phyloP scores from a whole-genome alignment of 2,888 invertebrate species.

The Panopea generosa region DNA sequence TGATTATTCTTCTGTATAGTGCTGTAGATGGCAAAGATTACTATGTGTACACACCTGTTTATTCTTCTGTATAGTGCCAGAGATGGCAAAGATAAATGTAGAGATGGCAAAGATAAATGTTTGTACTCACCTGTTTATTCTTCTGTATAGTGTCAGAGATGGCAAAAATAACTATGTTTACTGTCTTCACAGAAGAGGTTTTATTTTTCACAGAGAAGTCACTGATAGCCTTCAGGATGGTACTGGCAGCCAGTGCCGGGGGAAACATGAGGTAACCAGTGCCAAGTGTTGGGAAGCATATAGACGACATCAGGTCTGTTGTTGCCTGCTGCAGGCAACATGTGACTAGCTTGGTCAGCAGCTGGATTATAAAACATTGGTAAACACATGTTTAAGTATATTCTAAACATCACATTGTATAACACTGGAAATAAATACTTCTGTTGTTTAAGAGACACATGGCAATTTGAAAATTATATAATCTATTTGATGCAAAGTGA shows the following conservation, averaged over 20 bases:
- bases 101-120: too few species aligned
- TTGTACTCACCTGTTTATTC: not conserved
- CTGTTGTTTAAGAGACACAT: too few species aligned
- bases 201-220: conserved; percentile 53
- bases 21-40: too few species aligned
- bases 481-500: too few species aligned
- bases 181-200: conserved; percentile 41
- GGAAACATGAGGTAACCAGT: conserved; percentile 71
- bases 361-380: conserved; percentile 40
- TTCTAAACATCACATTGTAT: too few species aligned
- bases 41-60: too few species aligned
- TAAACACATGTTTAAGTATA: too few species aligned
- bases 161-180: conserved; percentile 66
- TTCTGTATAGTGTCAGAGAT: conserved; percentile 12
- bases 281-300: conserved; percentile 76
- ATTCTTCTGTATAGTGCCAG: not conserved
- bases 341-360: conserved; percentile 40
- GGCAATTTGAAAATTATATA: too few species aligned
- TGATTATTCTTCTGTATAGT: too few species aligned
- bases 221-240: conserved; percentile 63
- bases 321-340: conserved; percentile 51
- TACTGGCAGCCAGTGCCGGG: conserved; percentile 55
- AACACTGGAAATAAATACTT: too few species aligned
- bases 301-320: conserved; percentile 35
- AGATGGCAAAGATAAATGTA: conserved; percentile 61